A percentile compares a stretch with the other conserved stretches of the same genome.
phyloP scores from a whole-genome alignment of 35 echinoderm and acorn worm species.

The Hemicentrotus pulcherrimus region DNA sequence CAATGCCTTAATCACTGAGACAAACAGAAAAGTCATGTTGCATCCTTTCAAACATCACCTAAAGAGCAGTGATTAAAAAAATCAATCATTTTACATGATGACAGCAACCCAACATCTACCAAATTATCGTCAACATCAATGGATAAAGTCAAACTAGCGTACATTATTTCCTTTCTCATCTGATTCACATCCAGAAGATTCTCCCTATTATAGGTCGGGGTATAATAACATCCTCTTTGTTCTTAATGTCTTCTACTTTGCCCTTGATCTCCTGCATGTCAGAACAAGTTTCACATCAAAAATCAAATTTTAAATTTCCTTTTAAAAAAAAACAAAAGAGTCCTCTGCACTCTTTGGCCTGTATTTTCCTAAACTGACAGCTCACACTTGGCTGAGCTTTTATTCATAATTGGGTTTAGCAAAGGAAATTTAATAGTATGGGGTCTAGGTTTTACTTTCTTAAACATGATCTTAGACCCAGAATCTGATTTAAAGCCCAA shows the following conservation, averaged over 20 bases:
- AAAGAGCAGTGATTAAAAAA: not conserved
- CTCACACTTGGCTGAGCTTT: too few relatives aligned
- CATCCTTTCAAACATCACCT: not conserved
- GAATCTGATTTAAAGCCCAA: too few relatives aligned
- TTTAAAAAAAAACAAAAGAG: too few relatives aligned
- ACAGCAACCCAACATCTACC: not conserved
- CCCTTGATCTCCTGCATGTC: not conserved
- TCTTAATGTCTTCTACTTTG: conserved; percentile 1
- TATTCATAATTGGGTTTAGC: too few relatives aligned
- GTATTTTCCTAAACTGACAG: too few relatives aligned
- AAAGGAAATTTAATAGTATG: too few relatives aligned
- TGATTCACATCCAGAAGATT: not conserved
- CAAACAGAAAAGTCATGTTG: not conserved
- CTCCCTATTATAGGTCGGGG: not conserved
- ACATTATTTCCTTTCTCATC: not conserved
- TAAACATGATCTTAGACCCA: too few relatives aligned
- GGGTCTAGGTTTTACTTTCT: too few relatives aligned
- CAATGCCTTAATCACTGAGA: not conserved
- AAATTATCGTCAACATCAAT: not conserved
- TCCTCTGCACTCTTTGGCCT: too few relatives aligned
- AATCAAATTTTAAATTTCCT: too few relatives aligned
- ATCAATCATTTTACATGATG: not conserved
- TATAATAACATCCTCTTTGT: not conserved
- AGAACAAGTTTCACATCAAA: not conserved
- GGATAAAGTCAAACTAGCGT: not conserved